A percentile compares a stretch with the other conserved stretches of the same genome.
Conservation (phyloP, 1,140 invertebrate species). For the Bacillus rossius region DNA sequence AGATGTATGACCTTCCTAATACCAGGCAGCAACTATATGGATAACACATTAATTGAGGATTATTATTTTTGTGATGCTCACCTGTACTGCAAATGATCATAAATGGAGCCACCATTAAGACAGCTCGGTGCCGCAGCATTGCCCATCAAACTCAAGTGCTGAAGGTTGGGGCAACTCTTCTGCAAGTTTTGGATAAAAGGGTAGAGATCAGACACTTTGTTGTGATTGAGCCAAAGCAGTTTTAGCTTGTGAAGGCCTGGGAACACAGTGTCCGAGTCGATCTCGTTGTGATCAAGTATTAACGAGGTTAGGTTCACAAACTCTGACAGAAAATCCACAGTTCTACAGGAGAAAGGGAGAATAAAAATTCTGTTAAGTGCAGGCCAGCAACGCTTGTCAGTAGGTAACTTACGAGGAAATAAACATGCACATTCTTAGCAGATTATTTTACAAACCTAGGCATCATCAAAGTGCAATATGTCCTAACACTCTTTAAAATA, state of each 20-base stretch:
- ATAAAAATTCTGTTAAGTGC: not conserved
- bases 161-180: constrained; percentile 57
- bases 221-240: constrained; percentile 73
- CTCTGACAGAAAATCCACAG: constrained; percentile 58
- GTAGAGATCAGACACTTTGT: constrained; percentile 59
- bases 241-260: constrained; percentile 61
- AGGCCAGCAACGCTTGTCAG: too few species aligned
- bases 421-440: too few species aligned
- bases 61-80: too few species aligned
- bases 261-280: constrained; percentile 56
- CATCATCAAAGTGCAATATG: too few species aligned
- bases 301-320: constrained; percentile 63
- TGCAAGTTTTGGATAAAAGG: constrained; percentile 62
- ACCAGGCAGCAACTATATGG: too few species aligned
- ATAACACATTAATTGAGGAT: too few species aligned
- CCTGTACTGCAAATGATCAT: constrained; percentile 75
- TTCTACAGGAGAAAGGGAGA: constrained; percentile 44
- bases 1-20: too few species aligned
- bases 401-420: too few species aligned
- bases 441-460: too few species aligned
- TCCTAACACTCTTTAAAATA: too few species aligned
- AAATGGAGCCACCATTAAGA: constrained; percentile 65
- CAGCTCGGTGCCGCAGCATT: constrained; percentile 70
- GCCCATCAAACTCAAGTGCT: constrained; percentile 69
- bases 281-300: constrained; percentile 67